Conservation (phyloP, 2,113 vertebrate genomes). For the Campylomormyrus tamandua region DNA sequence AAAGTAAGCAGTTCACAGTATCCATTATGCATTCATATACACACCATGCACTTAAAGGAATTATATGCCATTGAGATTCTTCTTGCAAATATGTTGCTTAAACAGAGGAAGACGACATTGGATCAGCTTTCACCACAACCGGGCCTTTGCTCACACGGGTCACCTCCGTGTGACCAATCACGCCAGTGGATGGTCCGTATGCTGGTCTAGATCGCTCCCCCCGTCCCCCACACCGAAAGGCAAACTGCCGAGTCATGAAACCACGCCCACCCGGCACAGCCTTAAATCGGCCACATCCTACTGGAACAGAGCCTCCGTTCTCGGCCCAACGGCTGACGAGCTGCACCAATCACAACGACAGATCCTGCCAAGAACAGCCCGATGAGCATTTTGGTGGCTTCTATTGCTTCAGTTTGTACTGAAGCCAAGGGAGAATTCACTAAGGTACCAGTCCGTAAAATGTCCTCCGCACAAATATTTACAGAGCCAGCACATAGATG, state of each 20-base stretch:
- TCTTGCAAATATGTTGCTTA: neutral
- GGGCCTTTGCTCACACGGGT: conserved; percentile 3
- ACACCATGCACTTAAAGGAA: neutral
- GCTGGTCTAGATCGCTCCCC: neutral
- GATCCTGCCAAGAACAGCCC: neutral
- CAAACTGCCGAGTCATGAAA: neutral
- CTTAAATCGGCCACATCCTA: conserved; percentile 23
- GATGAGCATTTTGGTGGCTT: neutral
- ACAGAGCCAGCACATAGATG: neutral
- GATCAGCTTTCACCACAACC: neutral
- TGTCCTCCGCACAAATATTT: neutral
- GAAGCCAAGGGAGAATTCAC: neutral
- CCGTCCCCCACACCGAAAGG: neutral
- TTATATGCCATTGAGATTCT: neutral
- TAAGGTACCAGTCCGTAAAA: neutral
- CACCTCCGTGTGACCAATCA: neutral
- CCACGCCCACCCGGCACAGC: neutral
- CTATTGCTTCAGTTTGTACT: neutral
- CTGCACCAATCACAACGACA: neutral
- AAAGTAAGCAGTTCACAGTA: neutral
- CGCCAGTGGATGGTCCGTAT: neutral
- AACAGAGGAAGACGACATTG: neutral
- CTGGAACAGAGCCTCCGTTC: conserved; percentile 5
- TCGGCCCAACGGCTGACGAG: neutral
- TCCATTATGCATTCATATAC: neutral